Evolutionary conservation across 2,888 invertebrate genomes (phyloP), one percentile per base, ranked within the genome.

Genomic region (Amphimallon solstitiale): DNA sequence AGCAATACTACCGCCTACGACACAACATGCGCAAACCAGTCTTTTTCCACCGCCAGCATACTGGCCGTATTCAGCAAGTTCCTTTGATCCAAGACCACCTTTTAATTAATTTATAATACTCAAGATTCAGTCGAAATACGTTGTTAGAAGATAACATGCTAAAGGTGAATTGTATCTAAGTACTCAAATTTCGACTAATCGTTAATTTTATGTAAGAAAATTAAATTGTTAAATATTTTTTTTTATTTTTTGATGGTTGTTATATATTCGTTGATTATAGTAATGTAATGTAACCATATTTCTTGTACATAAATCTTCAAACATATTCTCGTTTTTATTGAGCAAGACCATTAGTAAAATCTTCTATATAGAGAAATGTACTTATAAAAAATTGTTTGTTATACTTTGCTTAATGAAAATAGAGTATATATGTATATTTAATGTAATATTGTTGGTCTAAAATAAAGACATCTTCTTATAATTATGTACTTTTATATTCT

Each of bases 1-100:
- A 69, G 78, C 85, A 79, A 77, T 82, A 54, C 71, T 84, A 38
- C 79, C 85, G 76, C 84, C 84, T 66, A 80, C 77, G 17, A 65
- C 77, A 14, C 79, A 80, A 74, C 77, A 80, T 67, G 74, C 79
- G 14, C 76, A 72, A 37, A 76, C 84, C 1, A 77, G 84, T 10
- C 81, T 86, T 37, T 85, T 86, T 70, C 84, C 86, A 2, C 83
- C 87, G 14, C 83, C 86, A 35, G 84, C 85, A 56, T 86, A 87
- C 74, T 87, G 85, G 85, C 82, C 84, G 12, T 84, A 85, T 71
- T 82, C 84, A 56, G 79, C 82, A 73, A 74, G 81, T 78, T 75
- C 81, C 72, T 82, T 82, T 67, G 82, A 82, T 71, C 81, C 80
- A 1, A 71, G 82, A 56, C 77, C 79, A 3, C 77, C 79, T 1